Conservation (phyloP, 2,888 invertebrate genomes). For the Phortica magna region DNA sequence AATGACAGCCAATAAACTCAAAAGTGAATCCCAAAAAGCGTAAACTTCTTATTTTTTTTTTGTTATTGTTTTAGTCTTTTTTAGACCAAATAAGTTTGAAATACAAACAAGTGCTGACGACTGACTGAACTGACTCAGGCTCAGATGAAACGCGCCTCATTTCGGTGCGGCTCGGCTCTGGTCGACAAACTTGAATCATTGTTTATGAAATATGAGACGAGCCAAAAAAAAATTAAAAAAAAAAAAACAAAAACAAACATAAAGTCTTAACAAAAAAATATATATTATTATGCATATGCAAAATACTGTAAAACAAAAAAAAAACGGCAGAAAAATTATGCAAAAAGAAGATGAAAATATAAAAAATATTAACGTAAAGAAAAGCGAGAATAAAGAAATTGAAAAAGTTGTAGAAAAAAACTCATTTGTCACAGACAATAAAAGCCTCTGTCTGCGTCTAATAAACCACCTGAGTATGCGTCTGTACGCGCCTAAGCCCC, state of each 20-base stretch:
- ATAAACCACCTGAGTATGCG: slow-evolving; percentile 26
- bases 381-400: not conserved
- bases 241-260: not conserved
- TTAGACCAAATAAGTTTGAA: not conserved
- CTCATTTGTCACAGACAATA: slow-evolving; percentile 2
- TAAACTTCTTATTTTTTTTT: too few relatives aligned
- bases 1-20: not conserved
- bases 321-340: not conserved
- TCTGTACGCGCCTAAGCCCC: not conserved
- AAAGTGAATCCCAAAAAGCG: not conserved
- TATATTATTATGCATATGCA: slow-evolving; percentile 1
- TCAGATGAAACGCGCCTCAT: too few relatives aligned
- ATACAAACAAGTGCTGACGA: not conserved
- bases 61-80: too few relatives aligned
- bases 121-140: not conserved
- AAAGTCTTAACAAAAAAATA: not conserved
- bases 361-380: not conserved
- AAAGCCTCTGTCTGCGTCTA: not conserved
- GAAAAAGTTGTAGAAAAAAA: not conserved
- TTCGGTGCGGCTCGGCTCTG: not conserved
- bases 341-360: not conserved
- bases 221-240: slow-evolving; percentile 4
- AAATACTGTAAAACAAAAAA: slow-evolving; percentile 4
- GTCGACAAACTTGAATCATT: slow-evolving; percentile 24
- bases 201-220: slow-evolving; percentile 19